Conservation (phyloP, 2,113 vertebrate species). For the Scatophagus argus region DNA sequence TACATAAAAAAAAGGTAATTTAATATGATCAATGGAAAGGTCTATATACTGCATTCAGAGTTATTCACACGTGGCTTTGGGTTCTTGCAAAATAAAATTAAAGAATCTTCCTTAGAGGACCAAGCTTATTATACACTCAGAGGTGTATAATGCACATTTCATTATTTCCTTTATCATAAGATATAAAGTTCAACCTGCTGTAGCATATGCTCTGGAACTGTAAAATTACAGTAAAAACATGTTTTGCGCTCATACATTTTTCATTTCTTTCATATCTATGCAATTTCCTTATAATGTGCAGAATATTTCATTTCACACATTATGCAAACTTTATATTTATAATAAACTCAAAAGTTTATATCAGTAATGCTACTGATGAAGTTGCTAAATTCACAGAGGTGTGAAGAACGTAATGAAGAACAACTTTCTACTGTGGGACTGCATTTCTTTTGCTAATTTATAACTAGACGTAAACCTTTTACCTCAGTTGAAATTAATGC, state of each 20-base stretch:
- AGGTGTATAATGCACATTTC: neutral
- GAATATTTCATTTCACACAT: neutral
- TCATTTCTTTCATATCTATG: neutral
- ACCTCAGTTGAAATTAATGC: constrained; percentile 35
- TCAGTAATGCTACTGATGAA: neutral
- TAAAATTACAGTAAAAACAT: constrained; percentile 6
- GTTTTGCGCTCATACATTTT: neutral
- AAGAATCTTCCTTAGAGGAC: constrained; percentile 9
- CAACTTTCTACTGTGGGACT: neutral
- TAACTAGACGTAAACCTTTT: constrained; percentile 25
- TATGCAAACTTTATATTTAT: neutral
- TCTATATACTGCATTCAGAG: neutral
- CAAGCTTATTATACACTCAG: neutral
- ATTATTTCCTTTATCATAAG: neutral
- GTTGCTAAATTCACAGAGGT: neutral
- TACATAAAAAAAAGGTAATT: neutral
- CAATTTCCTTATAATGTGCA: neutral
- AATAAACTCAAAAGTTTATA: neutral
- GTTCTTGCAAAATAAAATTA: neutral
- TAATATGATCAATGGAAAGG: neutral
- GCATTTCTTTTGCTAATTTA: constrained; percentile 20
- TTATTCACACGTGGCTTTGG: neutral
- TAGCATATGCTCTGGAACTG: neutral
- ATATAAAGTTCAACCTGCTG: neutral
- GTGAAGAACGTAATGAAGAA: constrained; percentile 21